Evolutionary conservation across 2,888 invertebrate genomes (phyloP).

Genomic region (Blera fallax): DNA sequence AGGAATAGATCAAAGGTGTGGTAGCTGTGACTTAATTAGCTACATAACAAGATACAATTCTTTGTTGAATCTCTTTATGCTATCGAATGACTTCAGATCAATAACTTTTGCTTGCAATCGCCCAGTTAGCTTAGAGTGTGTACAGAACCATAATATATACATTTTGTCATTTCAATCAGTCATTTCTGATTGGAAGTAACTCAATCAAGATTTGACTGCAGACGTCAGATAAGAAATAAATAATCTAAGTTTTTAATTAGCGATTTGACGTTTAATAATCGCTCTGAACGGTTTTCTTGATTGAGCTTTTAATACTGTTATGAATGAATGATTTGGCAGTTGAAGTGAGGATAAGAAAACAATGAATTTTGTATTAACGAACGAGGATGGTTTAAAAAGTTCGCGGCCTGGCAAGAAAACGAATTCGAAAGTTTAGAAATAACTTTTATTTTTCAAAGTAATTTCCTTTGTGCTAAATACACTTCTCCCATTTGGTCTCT

Average conservation of each 20-base stretch:
- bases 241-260: not conserved
- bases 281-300: not conserved
- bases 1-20: conserved; percentile 47
- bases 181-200: not conserved
- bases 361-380: not conserved
- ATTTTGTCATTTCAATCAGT: not conserved
- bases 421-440: too few species aligned
- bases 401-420: too few species aligned
- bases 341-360: not conserved
- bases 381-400: too few species aligned
- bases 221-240: not conserved
- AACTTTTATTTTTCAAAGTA: too few species aligned
- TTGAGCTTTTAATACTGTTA: not conserved
- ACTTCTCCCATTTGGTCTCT: too few species aligned
- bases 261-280: not conserved
- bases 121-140: not conserved
- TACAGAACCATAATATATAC: not conserved
- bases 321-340: not conserved
- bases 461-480: too few species aligned
- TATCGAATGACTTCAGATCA: not conserved
- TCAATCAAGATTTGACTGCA: not conserved
- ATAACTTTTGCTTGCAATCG: not conserved
- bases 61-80: not conserved
- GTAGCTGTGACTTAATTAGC: conserved; percentile 38
- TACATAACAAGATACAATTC: conserved; percentile 32